Evolutionary conservation across 2,888 invertebrate genomes (phyloP).

Genomic region (Dyspetes luteomarginatus): DNA sequence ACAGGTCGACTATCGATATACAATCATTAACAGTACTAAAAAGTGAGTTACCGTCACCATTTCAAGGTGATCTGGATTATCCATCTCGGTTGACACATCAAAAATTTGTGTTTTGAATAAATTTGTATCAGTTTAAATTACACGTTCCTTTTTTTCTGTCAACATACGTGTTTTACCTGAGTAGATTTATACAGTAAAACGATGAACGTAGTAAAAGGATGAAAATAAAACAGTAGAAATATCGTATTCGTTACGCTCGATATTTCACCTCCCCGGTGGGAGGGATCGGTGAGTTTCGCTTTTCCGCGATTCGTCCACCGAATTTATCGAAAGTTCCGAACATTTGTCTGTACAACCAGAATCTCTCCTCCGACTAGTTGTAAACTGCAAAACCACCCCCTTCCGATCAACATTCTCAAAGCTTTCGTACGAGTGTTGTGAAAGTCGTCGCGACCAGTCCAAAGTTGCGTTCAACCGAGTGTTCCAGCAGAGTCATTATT

Average conservation of each 20-base stretch:
- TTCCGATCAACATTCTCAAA: background rate
- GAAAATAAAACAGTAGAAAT: constrained; percentile 26
- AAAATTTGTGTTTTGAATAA: too few relatives aligned
- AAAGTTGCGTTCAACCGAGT: background rate
- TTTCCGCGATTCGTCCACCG: background rate
- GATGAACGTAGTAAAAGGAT: background rate
- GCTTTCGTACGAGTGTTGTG: background rate
- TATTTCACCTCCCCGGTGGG: constrained; percentile 17
- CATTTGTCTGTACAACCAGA: constrained; percentile 59
- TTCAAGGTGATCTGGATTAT: too few relatives aligned
- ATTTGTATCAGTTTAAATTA: too few relatives aligned
- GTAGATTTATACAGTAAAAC: too few relatives aligned
- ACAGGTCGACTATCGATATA: too few relatives aligned
- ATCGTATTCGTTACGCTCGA: constrained; percentile 31
- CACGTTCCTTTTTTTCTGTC: background rate
- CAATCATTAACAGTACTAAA: too few relatives aligned
- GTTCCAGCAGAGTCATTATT: constrained; percentile 21
- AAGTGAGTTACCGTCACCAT: too few relatives aligned
- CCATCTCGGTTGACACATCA: too few relatives aligned
- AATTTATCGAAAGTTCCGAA: constrained; percentile 47
- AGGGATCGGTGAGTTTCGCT: background rate
- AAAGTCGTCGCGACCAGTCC: constrained; percentile 9
- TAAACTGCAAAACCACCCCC: background rate
- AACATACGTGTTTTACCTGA: background rate
- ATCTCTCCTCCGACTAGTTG: constrained; percentile 47